Conservation (phyloP, 2,888 invertebrate genomes). For the Caenorhabditis macrosperma region DNA sequence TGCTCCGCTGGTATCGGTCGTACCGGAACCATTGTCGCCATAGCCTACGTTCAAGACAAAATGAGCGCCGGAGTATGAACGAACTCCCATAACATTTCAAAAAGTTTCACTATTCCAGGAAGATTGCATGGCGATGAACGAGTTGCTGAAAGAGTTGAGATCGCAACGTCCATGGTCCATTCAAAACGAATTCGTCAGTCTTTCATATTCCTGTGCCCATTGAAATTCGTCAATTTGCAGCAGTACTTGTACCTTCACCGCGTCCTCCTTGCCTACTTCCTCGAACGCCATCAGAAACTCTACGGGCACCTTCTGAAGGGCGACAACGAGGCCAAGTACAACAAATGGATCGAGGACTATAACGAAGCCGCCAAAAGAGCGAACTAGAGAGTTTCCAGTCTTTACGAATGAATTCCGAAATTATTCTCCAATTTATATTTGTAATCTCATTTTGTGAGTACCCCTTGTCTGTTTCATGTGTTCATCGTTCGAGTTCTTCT, state of each 20-base stretch:
- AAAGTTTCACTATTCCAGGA: constrained; percentile 5
- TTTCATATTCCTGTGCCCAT: background rate
- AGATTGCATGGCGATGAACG: constrained; percentile 58
- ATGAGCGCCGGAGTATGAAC: constrained; percentile 38
- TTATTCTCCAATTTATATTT: background rate
- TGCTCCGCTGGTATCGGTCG: constrained; percentile 73
- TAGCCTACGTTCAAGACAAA: constrained; percentile 62
- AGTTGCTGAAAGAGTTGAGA: constrained; percentile 63
- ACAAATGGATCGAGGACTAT: constrained; percentile 57
- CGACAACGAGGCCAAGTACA: constrained; percentile 45
- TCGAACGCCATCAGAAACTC: constrained; percentile 55
- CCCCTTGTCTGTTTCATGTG: too few species aligned
- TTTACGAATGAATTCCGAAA: background rate
- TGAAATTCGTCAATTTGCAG: too few species aligned
- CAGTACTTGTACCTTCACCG: constrained; percentile 62
- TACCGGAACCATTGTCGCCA: constrained; percentile 67
- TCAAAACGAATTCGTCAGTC: constrained; percentile 60
- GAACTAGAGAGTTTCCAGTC: too few species aligned
- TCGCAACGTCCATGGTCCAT: constrained; percentile 67
- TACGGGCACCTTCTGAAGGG: constrained; percentile 23
- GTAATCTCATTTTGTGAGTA: too few species aligned
- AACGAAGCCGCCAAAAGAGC: constrained; percentile 8
- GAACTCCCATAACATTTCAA: background rate
- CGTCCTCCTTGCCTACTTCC: constrained; percentile 62
- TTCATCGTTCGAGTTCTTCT: too few species aligned